phyloP scores from a whole-genome alignment of 2,888 invertebrate genomes.

The Xanthia icteritia region DNA sequence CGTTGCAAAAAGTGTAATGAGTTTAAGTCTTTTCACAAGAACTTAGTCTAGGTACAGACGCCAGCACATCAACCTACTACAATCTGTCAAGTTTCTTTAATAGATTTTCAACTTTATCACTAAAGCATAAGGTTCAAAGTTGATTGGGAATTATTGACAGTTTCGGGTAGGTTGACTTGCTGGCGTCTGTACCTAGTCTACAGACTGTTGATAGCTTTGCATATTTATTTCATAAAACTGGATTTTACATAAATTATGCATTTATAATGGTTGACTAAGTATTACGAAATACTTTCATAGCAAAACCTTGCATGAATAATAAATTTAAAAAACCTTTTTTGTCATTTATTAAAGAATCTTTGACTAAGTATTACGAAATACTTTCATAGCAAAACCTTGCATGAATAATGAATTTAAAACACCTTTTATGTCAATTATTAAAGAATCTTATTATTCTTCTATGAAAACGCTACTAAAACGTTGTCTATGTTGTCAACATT shows the following conservation, averaged over 20 bases:
- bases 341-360: slow-evolving; percentile 14
- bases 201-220: background rate
- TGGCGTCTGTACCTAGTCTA: no score
- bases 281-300: slow-evolving; percentile 20
- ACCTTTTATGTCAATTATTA: background rate
- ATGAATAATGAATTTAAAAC: slow-evolving; percentile 25
- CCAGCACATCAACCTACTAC: no score
- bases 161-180: no score
- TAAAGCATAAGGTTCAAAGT: no score
- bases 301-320: slow-evolving; percentile 22
- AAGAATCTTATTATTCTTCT: background rate
- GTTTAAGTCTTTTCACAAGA: background rate
- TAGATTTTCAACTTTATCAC: no score
- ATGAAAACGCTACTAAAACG: background rate
- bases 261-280: background rate
- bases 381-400: background rate
- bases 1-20: background rate
- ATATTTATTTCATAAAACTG: slow-evolving; percentile 1
- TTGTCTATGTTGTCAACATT: background rate
- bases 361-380: slow-evolving; percentile 18
- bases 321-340: background rate
- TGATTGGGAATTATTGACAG: no score
- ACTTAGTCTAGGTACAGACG: background rate
- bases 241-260: slow-evolving; percentile 21
- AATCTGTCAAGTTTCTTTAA: no score